A percentile compares a stretch with the other conserved stretches of the same genome.
phyloP scores from a whole-genome alignment of 1,140 invertebrate genomes.

The Himalopsyche phryganea region DNA sequence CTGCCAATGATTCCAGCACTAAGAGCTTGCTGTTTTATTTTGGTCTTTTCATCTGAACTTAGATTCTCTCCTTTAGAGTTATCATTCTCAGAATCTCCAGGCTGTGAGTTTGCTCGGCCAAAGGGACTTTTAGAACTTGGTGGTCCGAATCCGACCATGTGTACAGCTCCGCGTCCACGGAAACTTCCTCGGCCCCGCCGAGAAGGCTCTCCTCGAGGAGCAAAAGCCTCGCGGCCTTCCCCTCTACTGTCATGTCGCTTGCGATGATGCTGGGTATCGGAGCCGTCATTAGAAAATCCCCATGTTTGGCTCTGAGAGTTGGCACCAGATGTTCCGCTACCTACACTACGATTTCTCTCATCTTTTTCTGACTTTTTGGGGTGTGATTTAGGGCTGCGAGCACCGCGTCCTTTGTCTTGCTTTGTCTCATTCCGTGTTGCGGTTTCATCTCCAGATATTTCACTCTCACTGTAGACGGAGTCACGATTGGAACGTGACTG shows the following conservation, averaged over 20 bases:
- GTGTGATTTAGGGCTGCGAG: conserved; percentile 46
- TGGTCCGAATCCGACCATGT: conserved; percentile 68
- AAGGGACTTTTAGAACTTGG: conserved; percentile 75
- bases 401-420: conserved; percentile 29
- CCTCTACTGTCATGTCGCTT: conserved; percentile 39
- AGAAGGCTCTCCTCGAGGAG: conserved; percentile 79
- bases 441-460: conserved; percentile 57
- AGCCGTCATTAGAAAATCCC: conserved; percentile 18
- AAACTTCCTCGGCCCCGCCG: conserved; percentile 69
- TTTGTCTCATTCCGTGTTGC: conserved; percentile 47
- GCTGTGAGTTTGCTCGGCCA: conserved; percentile 53
- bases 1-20: conserved; percentile 61
- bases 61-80: conserved; percentile 43
- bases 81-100: conserved; percentile 45
- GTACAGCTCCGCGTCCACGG: conserved; percentile 42
- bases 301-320: conserved; percentile 38
- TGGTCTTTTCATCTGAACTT: conserved; percentile 62
- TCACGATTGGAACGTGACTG: conserved; percentile 37
- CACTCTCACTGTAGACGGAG: conserved; percentile 48
- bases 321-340: conserved; percentile 18
- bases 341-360: conserved; percentile 50
- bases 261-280: conserved; percentile 12
- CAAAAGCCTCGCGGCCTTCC: conserved; percentile 60
- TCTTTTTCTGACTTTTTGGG: conserved; percentile 56
- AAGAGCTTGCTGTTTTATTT: conserved; percentile 64